Conservation (phyloP, 2,113 vertebrate genomes). For the Micromys minutus region DNA sequence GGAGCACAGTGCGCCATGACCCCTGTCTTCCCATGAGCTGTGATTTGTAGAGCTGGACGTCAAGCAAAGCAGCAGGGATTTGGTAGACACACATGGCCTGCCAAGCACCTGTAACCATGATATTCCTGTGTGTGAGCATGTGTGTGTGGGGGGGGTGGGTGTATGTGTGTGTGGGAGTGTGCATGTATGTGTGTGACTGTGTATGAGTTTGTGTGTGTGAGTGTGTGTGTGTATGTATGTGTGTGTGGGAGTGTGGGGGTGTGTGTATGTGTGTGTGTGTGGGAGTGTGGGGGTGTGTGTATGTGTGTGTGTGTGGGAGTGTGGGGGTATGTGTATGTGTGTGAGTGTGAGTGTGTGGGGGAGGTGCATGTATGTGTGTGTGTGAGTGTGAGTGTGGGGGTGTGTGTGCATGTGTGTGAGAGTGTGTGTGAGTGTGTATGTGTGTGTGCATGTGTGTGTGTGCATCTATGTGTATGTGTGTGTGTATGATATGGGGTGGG, state of each 20-base stretch:
- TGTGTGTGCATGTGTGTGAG: too few species aligned
- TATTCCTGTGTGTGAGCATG: neutral
- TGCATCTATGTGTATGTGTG: neutral
- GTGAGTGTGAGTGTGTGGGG: neutral
- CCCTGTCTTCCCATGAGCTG: neutral
- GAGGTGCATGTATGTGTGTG: too few species aligned
- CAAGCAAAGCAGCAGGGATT: slow-evolving; percentile 44
- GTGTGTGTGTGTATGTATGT: too few species aligned
- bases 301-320: neutral
- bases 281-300: neutral
- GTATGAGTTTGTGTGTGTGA: neutral
- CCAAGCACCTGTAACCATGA: neutral
- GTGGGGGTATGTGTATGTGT: neutral
- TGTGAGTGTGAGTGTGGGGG: neutral
- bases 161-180: fast-evolving
- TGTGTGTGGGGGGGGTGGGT: neutral
- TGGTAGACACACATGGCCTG: neutral
- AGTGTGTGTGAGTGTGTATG: neutral
- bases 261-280: neutral
- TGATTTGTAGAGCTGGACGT: neutral
- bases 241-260: neutral
- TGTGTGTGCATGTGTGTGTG: neutral
- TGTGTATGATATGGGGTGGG: neutral
- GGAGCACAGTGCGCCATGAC: neutral
- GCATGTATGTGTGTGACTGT: too few species aligned